Evolutionary conservation across 2,113 vertebrate genomes (phyloP).

Genomic region (Zosterops borbonicus): DNA sequence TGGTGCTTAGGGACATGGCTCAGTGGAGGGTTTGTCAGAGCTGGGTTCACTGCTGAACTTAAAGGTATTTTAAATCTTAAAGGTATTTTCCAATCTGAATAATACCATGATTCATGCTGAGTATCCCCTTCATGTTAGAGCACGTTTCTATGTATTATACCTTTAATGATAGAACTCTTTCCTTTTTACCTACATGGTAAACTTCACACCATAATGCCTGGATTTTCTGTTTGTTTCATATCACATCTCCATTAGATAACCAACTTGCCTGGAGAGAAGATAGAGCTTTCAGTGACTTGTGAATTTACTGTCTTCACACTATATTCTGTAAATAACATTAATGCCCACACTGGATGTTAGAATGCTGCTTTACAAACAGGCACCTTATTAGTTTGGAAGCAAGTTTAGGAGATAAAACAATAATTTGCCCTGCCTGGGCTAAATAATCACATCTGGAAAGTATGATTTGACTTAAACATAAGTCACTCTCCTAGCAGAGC

Average conservation of each 20-base stretch:
- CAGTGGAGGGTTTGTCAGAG: not conserved
- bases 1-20: not conserved
- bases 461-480: not conserved
- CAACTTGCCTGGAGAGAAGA: not conserved
- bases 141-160: not conserved
- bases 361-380: not conserved
- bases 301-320: not conserved
- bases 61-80: not conserved
- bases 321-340: not conserved
- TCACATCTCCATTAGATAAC: not conserved
- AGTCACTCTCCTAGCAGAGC: not conserved
- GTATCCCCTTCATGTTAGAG: not conserved
- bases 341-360: not conserved
- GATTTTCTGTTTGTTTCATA: not conserved
- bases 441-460: not conserved
- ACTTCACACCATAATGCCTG: not conserved
- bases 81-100: not conserved
- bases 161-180: not conserved
- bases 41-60: not conserved
- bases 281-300: not conserved
- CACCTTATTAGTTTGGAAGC: not conserved
- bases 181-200: not conserved
- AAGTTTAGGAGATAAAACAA: not conserved
- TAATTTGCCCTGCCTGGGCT: not conserved
- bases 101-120: not conserved